Evolutionary conservation across 2,797 vertebrate genomes (phyloP).

Genomic region (Podarcis lilfordi): DNA sequence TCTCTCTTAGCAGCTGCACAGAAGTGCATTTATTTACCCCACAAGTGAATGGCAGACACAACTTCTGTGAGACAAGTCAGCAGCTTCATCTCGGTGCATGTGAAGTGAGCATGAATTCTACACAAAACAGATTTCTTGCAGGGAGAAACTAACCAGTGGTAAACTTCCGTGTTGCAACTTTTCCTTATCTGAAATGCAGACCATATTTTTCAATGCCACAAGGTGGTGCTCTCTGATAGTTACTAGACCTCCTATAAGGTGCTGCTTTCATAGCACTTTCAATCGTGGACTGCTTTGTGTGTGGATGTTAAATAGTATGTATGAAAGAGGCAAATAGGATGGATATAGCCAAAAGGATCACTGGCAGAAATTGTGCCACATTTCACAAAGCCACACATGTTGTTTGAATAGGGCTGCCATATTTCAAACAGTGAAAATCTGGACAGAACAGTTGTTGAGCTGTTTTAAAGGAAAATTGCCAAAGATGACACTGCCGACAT

Average conservation of each 20-base stretch:
- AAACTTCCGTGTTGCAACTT: neutral
- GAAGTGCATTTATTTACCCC: neutral
- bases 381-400: neutral
- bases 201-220: slow-evolving; percentile 20
- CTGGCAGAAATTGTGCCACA: neutral
- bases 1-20: too few relatives aligned
- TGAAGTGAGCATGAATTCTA: neutral
- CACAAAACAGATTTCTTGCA: neutral
- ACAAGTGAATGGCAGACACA: too few relatives aligned
- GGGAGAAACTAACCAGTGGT: neutral
- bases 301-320: neutral
- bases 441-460: too few relatives aligned
- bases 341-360: neutral
- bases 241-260: neutral
- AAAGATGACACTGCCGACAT: too few relatives aligned
- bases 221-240: slow-evolving; percentile 24
- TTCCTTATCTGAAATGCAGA: neutral
- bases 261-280: neutral
- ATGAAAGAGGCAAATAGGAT: neutral
- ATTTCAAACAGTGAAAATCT: too few relatives aligned
- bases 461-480: too few relatives aligned
- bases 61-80: neutral
- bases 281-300: neutral
- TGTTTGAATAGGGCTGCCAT: too few relatives aligned
- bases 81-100: neutral